Conservation (phyloP, 2,113 vertebrate genomes). For the Nematolebias whitei region DNA sequence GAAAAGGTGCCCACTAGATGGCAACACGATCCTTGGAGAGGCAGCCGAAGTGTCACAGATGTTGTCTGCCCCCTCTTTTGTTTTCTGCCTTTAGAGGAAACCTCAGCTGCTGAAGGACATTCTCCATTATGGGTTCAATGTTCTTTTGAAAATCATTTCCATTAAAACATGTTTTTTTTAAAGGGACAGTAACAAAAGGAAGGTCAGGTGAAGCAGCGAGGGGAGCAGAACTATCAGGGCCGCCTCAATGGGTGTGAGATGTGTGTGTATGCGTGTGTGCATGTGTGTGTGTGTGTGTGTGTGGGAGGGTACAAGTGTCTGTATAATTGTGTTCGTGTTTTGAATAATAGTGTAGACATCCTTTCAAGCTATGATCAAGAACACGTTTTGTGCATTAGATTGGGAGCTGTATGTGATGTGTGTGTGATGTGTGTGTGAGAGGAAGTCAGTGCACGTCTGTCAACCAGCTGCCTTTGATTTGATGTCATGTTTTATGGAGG, state of each 20-base stretch:
- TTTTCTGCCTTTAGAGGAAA: slow-evolving; percentile 78
- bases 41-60: slow-evolving; percentile 79
- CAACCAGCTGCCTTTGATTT: slow-evolving; percentile 45
- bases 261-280: too few species aligned
- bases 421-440: slow-evolving; percentile 28
- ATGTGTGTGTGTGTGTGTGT: slow-evolving; percentile 30
- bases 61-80: slow-evolving; percentile 80
- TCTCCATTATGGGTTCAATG: slow-evolving; percentile 85
- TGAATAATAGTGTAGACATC: slow-evolving; percentile 69
- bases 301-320: slow-evolving; percentile 43
- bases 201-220: slow-evolving; percentile 82
- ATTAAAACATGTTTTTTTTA: slow-evolving; percentile 84
- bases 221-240: slow-evolving; percentile 72
- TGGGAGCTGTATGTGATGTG: slow-evolving; percentile 34
- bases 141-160: slow-evolving; percentile 87
- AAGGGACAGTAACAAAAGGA: slow-evolving; percentile 82
- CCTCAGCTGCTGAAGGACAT: slow-evolving; percentile 86
- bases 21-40: slow-evolving; percentile 45
- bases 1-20: slow-evolving; percentile 70
- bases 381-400: slow-evolving; percentile 53
- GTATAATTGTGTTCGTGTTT: slow-evolving; percentile 61
- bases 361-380: slow-evolving; percentile 59
- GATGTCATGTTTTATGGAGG: slow-evolving; percentile 6
- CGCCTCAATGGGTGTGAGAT: slow-evolving; percentile 64
- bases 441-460: slow-evolving; percentile 32